phyloP scores from a whole-genome alignment of 2,113 vertebrate species.

The Ahaetulla prasina region DNA sequence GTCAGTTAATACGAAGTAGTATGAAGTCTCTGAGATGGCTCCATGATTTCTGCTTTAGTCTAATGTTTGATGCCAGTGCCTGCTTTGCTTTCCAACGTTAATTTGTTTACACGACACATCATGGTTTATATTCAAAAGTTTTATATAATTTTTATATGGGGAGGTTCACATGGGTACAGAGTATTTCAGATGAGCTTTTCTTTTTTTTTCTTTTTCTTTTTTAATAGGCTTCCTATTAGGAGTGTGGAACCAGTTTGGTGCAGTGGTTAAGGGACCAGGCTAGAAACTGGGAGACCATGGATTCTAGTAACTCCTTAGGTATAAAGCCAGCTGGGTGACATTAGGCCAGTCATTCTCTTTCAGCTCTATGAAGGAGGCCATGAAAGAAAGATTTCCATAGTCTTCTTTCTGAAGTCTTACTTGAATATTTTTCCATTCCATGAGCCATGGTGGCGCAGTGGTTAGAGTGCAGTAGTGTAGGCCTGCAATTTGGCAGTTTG shows the following conservation, averaged over 20 bases:
- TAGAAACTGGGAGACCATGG: not conserved
- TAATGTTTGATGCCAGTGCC: not conserved
- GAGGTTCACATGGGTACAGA: not conserved
- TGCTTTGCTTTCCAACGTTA: not conserved
- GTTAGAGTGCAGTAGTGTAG: too few relatives aligned
- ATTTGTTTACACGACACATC: not conserved
- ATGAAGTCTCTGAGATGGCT: not conserved
- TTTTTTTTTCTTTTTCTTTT: too few relatives aligned
- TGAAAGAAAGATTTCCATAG: not conserved
- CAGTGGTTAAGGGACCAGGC: not conserved
- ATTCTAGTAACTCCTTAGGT: not conserved
- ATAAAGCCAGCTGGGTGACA: not conserved
- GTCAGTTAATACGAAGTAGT: not conserved
- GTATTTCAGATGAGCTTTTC: not conserved
- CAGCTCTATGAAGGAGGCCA: too few relatives aligned
- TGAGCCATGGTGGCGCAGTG: too few relatives aligned
- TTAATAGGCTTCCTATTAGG: not conserved
- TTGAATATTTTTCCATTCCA: too few relatives aligned
- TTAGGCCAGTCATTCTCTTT: not conserved
- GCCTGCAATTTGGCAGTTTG: too few relatives aligned
- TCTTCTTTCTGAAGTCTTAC: too few relatives aligned
- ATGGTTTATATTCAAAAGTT: not conserved
- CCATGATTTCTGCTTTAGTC: not conserved
- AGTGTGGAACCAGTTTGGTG: not conserved
- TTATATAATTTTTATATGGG: not conserved